phyloP scores from a whole-genome alignment of 2,888 invertebrate genomes.

The Erebia ligea region DNA sequence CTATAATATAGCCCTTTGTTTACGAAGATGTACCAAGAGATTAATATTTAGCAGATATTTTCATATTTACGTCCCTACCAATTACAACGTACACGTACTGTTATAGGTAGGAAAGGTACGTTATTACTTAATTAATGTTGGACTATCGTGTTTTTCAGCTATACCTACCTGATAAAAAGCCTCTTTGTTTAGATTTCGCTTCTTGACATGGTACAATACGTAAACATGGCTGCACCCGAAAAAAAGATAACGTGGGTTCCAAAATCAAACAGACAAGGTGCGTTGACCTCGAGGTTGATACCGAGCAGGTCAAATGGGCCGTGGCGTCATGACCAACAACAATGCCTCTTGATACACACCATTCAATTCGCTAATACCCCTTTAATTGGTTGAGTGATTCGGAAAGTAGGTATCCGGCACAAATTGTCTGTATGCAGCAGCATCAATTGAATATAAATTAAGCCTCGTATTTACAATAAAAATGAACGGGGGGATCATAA shows the following conservation, averaged over 20 bases:
- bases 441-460: constrained; percentile 45
- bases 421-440: constrained; percentile 46
- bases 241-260: constrained; percentile 44
- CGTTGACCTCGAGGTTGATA: constrained; percentile 58
- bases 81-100: background rate
- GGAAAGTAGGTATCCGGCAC: constrained; percentile 51
- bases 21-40: too few species aligned
- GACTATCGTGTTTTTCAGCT: background rate
- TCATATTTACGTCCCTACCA: too few species aligned
- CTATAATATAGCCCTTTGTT: too few species aligned
- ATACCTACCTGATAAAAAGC: background rate
- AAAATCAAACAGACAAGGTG: constrained; percentile 56
- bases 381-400: constrained; percentile 76
- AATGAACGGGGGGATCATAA: constrained; percentile 4
- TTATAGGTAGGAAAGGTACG: too few species aligned
- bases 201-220: constrained; percentile 22
- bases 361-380: constrained; percentile 78
- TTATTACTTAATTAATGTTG: background rate
- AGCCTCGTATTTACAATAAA: constrained; percentile 3
- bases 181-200: constrained; percentile 19
- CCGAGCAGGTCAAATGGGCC: constrained; percentile 67
- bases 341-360: constrained; percentile 69
- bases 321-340: constrained; percentile 64
- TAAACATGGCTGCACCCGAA: constrained; percentile 41
- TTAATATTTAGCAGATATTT: background rate